Evolutionary conservation across 2,888 invertebrate genomes (phyloP).

Genomic region (Leistus spinibarbis): DNA sequence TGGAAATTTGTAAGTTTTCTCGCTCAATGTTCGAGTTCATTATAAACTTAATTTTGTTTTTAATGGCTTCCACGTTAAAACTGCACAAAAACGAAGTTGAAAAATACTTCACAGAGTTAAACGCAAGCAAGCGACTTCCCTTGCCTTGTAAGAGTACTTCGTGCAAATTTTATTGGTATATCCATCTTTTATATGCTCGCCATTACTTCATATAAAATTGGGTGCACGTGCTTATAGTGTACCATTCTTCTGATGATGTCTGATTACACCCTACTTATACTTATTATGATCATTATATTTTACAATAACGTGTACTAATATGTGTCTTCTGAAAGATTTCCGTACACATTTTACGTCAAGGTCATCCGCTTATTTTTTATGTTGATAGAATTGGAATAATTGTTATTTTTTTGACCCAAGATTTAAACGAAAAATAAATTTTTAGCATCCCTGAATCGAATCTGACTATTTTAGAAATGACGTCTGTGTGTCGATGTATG

Average conservation of each 20-base stretch:
- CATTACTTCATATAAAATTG: not conserved
- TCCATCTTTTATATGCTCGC: constrained; percentile 6
- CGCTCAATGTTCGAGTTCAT: constrained; percentile 25
- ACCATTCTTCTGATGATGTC: not conserved
- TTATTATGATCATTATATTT: not conserved
- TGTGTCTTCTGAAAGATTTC: too few relatives aligned
- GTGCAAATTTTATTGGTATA: constrained; percentile 22
- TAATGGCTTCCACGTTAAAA: constrained; percentile 33
- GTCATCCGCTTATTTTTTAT: too few relatives aligned
- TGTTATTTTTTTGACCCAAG: too few relatives aligned
- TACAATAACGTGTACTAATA: too few relatives aligned
- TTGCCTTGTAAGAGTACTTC: constrained; percentile 7
- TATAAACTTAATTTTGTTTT: constrained; percentile 36
- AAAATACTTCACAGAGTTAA: constrained; percentile 23
- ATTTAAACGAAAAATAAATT: too few relatives aligned
- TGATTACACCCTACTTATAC: not conserved
- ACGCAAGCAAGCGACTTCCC: not conserved
- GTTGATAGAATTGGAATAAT: too few relatives aligned
- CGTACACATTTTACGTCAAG: too few relatives aligned
- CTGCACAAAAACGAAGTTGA: constrained; percentile 28
- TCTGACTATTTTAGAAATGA: too few relatives aligned
- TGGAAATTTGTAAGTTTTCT: constrained; percentile 33
- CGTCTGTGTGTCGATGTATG: too few relatives aligned
- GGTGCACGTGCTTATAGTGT: not conserved
- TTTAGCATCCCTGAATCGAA: too few relatives aligned